Conservation (phyloP, 2,113 vertebrate genomes). For the Boulengeromyrus knoepffleri region DNA sequence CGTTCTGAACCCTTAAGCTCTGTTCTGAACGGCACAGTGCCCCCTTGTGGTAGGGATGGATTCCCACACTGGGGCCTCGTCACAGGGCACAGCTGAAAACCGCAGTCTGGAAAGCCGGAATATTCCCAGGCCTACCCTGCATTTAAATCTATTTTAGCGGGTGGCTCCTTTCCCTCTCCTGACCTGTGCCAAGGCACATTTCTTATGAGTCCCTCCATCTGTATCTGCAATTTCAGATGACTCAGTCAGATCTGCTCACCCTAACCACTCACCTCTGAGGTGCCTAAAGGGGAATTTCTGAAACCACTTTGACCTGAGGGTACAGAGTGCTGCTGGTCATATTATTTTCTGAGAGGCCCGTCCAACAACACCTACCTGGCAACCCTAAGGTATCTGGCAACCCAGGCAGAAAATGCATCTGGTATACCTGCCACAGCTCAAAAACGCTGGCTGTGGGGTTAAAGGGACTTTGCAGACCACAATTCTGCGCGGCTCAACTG, state of each 20-base stretch:
- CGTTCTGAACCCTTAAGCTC: neutral
- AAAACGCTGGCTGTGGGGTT: neutral
- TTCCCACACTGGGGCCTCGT: neutral
- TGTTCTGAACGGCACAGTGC: neutral
- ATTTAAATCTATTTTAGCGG: conserved; percentile 70
- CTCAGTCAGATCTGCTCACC: neutral
- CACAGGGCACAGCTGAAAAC: neutral
- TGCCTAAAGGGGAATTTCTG: neutral
- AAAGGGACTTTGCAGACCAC: neutral
- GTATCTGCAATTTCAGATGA: neutral
- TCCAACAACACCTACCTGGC: neutral
- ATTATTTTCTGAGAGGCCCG: neutral
- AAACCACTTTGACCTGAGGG: neutral
- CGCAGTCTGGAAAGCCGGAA: conserved; percentile 10
- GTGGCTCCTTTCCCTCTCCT: conserved; percentile 25
- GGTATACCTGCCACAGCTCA: neutral
- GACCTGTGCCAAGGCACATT: conserved; percentile 10
- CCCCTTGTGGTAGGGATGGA: neutral
- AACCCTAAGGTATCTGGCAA: neutral
- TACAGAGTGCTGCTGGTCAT: neutral
- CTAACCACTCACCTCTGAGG: neutral
- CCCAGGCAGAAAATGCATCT: neutral
- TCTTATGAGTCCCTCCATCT: neutral
- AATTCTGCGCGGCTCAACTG: neutral
- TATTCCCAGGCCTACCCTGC: conserved; percentile 49